Conservation (phyloP, 2,888 invertebrate genomes). For the Drosophila maculinotata region DNA sequence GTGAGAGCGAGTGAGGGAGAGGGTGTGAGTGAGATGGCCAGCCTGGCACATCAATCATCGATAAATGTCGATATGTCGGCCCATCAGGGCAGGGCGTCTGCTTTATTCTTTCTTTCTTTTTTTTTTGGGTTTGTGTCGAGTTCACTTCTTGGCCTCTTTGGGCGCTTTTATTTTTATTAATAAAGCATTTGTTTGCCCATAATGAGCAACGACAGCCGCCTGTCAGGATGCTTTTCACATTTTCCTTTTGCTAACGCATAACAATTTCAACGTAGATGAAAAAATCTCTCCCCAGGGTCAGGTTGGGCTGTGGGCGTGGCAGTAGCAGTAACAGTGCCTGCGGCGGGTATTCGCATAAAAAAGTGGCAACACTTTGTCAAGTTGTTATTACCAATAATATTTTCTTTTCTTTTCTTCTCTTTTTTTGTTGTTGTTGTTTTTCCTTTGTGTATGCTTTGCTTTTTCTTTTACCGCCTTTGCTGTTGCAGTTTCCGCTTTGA, state of each 20-base stretch:
- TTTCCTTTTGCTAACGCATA: slow-evolving; percentile 27
- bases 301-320: slow-evolving; percentile 27
- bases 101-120: slow-evolving; percentile 4
- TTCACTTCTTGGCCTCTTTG: slow-evolving; percentile 70
- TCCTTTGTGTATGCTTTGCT: slow-evolving; percentile 11
- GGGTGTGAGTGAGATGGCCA: slow-evolving; percentile 14
- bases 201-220: slow-evolving; percentile 80
- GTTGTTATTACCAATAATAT: slow-evolving; percentile 77
- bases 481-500: slow-evolving; percentile 33
- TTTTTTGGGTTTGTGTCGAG: slow-evolving; percentile 2
- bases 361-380: slow-evolving; percentile 77
- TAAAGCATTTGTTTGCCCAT: slow-evolving; percentile 79
- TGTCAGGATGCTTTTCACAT: slow-evolving; percentile 62
- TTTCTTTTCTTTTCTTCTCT: slow-evolving; percentile 29
- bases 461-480: slow-evolving; percentile 30
- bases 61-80: slow-evolving; percentile 73
- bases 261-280: slow-evolving; percentile 39
- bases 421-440: slow-evolving; percentile 27
- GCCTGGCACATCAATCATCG: slow-evolving; percentile 72
- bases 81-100: slow-evolving; percentile 26
- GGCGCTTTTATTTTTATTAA: slow-evolving; percentile 71
- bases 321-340: slow-evolving; percentile 19
- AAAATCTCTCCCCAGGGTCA: slow-evolving; percentile 63
- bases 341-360: slow-evolving; percentile 45
- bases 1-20: neutral